phyloP scores from a whole-genome alignment of 2,797 vertebrate genomes.

The Tenualosa thibaudeaui region DNA sequence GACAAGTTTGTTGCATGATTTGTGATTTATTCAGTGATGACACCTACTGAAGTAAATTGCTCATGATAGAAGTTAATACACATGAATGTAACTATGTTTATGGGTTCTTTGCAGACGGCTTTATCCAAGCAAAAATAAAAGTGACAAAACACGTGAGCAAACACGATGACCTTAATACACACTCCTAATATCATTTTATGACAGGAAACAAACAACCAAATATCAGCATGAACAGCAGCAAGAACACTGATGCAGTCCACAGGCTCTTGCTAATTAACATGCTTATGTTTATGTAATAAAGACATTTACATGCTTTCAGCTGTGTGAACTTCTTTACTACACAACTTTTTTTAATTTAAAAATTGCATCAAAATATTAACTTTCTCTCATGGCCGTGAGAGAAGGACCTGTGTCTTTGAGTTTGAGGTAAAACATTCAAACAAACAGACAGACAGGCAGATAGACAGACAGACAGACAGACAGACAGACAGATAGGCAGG shows the following conservation, averaged over 20 bases:
- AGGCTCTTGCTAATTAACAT: background rate
- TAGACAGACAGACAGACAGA: background rate
- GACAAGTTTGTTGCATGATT: conserved; percentile 5
- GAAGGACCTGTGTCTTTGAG: background rate
- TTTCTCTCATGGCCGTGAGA: background rate
- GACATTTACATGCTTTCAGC: background rate
- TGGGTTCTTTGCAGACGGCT: too few relatives aligned
- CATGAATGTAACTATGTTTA: too few relatives aligned
- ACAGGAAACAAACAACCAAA: too few relatives aligned
- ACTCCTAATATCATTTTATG: too few relatives aligned
- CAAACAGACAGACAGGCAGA: background rate
- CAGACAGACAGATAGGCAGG: background rate
- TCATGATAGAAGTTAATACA: background rate
- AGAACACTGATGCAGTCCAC: too few relatives aligned
- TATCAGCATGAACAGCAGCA: too few relatives aligned
- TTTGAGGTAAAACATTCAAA: background rate
- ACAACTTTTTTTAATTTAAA: background rate
- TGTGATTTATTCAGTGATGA: background rate
- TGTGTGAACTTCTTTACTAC: background rate
- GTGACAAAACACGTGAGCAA: background rate
- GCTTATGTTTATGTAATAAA: background rate
- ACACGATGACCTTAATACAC: too few relatives aligned
- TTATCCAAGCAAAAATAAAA: background rate
- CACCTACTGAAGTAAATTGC: background rate
- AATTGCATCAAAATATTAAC: background rate